phyloP scores from a whole-genome alignment of 2,113 vertebrate species.

The Poeciliopsis turrubarensis region DNA sequence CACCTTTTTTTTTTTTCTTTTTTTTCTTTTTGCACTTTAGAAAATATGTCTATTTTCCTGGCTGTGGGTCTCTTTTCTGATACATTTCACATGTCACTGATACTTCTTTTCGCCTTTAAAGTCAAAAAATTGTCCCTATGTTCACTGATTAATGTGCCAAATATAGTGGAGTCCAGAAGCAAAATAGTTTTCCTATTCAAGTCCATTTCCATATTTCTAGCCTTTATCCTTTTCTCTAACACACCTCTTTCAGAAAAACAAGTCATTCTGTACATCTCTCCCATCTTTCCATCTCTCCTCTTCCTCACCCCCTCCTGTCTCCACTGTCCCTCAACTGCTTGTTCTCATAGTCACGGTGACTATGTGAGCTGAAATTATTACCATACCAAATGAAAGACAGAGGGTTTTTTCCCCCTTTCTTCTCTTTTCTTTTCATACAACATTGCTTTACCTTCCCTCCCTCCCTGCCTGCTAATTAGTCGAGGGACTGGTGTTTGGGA shows the following conservation, averaged over 20 bases:
- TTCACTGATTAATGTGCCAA: slow-evolving; percentile 34
- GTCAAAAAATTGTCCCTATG: slow-evolving; percentile 36
- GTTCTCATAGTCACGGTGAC: slow-evolving; percentile 66
- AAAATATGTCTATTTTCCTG: slow-evolving; percentile 28
- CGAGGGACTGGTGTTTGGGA: slow-evolving; percentile 72
- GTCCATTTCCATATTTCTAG: slow-evolving; percentile 42
- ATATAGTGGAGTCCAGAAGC: slow-evolving; percentile 43
- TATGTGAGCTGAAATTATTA: slow-evolving; percentile 79
- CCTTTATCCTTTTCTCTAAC: slow-evolving; percentile 20
- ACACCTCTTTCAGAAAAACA: slow-evolving; percentile 45
- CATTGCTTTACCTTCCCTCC: slow-evolving; percentile 67
- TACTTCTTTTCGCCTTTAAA: slow-evolving; percentile 40
- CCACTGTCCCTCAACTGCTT: slow-evolving; percentile 59
- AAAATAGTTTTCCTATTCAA: slow-evolving; percentile 26
- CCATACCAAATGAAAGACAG: slow-evolving; percentile 76
- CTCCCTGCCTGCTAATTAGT: slow-evolving; percentile 78
- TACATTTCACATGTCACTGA: slow-evolving; percentile 51
- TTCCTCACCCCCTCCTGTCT: slow-evolving; percentile 44
- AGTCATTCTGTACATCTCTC: slow-evolving; percentile 53
- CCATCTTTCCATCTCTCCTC: slow-evolving; percentile 48
- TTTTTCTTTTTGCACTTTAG: slow-evolving; percentile 11
- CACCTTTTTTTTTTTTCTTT: slow-evolving; percentile 13
- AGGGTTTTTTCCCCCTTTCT: slow-evolving; percentile 47
- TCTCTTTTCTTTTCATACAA: slow-evolving; percentile 72
- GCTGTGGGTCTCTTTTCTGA: slow-evolving; percentile 31